Base-by-base conservation (phyloP, 1,140 invertebrate genomes). In the Habropoda laboriosa region DNA sequence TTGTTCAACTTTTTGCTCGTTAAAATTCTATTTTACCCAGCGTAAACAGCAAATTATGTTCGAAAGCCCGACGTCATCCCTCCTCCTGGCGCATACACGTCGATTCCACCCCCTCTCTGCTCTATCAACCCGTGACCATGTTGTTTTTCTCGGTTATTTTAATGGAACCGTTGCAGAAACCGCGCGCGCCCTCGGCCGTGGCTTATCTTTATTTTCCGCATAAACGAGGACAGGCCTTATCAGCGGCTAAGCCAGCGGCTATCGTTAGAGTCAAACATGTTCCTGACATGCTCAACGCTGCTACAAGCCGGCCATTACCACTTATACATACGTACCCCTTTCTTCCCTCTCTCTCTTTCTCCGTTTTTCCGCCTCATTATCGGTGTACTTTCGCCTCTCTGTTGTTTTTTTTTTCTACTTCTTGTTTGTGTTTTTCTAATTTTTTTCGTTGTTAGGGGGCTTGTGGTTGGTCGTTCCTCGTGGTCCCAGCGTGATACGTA, bases 211-310 rank as follows among this genome's bases (percentile, higher is more conserved):
- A 63, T 83, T 79, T 42, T 73, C 49, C 67, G 64, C 51, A 68
- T 75, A 79, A 83, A 80, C 80, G 49, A 74, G 78, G 63, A 51
- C 68, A 47, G 53, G 35, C 57, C 81, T 85, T 83, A 83, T 85
- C 83, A 66, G 58, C 57, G 30, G 24, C 53, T 21, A 27, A 80
- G 72, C 81, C 80, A 74, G 67, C 49, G 71, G 81, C 38, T 84
- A 85, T 84, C 82, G 78, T 83, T 83, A 76, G 53, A 80, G 57
- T 75, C 60, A 38, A 47, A 84, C 81, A 84, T 53, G 81, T 63
- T 53, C 21, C 77, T 63, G 76, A 64, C 80, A 53, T 55, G 53
- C 30, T n/a, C 55, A 32, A 30, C 32, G 53, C 40, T 55, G 55
- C 21, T 64, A 73, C 74, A 74, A 83, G 55, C 57, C 72, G 68